These are phyloP conservation scores for Charina bottae DNA, from an alignment of 2,113 vertebrate genomes.

Conservation along the genomic window DNA sequence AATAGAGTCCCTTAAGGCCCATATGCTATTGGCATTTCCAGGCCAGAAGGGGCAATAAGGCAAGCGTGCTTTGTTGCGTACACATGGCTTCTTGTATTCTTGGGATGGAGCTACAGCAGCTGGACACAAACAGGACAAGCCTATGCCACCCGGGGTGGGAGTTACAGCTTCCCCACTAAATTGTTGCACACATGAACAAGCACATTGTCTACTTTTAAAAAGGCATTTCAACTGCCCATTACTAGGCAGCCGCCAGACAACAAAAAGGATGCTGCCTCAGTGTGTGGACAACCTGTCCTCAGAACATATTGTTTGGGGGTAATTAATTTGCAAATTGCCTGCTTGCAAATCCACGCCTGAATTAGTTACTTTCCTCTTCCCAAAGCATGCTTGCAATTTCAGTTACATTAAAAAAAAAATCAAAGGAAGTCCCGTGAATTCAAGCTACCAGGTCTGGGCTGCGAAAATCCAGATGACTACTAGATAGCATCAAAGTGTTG, in stretches of 20 bases:
- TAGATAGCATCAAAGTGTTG: background rate
- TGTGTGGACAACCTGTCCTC: constrained; percentile 69
- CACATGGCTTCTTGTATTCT: constrained; percentile 78
- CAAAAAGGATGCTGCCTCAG: constrained; percentile 42
- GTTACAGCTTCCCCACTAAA: constrained; percentile 72
- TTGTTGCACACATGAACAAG: constrained; percentile 80
- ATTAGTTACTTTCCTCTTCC: constrained; percentile 51
- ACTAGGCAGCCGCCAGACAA: constrained; percentile 70
- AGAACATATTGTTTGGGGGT: constrained; percentile 66
- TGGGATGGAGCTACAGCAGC: constrained; percentile 71
- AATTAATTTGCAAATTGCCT: constrained; percentile 76
- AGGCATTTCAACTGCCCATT: constrained; percentile 81
- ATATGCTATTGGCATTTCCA: constrained; percentile 73
- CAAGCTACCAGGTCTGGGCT: background rate
- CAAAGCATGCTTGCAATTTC: constrained; percentile 47
- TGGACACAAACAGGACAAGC: constrained; percentile 71
- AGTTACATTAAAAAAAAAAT: constrained; percentile 12
- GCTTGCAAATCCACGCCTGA: constrained; percentile 64
- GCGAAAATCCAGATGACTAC: background rate
- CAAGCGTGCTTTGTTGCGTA: constrained; percentile 70
- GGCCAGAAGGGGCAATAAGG: constrained; percentile 67
- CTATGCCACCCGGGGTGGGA: constrained; percentile 76
- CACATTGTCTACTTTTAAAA: constrained; percentile 76
- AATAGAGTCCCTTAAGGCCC: constrained; percentile 69
- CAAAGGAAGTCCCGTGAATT: constrained; percentile 50